Conservation (phyloP, 2,888 invertebrate genomes). For the Drosophila histrio region DNA sequence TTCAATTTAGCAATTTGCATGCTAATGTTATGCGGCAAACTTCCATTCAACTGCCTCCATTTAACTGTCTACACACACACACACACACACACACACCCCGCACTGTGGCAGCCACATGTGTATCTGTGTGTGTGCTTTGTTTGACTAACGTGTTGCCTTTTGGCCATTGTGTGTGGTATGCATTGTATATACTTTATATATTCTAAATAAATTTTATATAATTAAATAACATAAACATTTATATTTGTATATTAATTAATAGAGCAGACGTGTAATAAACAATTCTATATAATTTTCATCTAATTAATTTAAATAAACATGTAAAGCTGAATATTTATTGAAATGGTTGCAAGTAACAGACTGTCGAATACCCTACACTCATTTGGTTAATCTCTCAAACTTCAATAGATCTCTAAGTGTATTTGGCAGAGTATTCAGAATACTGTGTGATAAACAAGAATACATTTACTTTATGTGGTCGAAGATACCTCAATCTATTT, state of each 20-base stretch:
- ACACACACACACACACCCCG: constrained; percentile 41
- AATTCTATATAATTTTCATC: too few relatives aligned
- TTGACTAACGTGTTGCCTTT: constrained; percentile 61
- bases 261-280: too few relatives aligned
- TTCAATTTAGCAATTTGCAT: constrained; percentile 78
- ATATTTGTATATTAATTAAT: not conserved
- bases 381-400: not conserved
- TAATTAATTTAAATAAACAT: too few relatives aligned
- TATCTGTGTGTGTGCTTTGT: constrained; percentile 23
- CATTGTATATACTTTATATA: not conserved
- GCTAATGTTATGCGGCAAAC: constrained; percentile 60
- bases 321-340: too few relatives aligned
- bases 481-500: too few relatives aligned
- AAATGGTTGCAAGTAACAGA: too few relatives aligned
- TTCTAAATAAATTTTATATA: not conserved
- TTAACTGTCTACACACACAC: constrained; percentile 63
- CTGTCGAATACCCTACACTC: not conserved
- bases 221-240: not conserved
- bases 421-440: too few relatives aligned
- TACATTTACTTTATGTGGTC: too few relatives aligned
- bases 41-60: constrained; percentile 46
- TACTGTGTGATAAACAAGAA: too few relatives aligned
- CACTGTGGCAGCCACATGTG: constrained; percentile 13
- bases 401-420: too few relatives aligned
- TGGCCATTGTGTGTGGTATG: constrained; percentile 23